These are phyloP conservation scores for Syngnathoides biaculeatus DNA, from an alignment of 2,113 vertebrate species.

Conservation along the genomic window DNA sequence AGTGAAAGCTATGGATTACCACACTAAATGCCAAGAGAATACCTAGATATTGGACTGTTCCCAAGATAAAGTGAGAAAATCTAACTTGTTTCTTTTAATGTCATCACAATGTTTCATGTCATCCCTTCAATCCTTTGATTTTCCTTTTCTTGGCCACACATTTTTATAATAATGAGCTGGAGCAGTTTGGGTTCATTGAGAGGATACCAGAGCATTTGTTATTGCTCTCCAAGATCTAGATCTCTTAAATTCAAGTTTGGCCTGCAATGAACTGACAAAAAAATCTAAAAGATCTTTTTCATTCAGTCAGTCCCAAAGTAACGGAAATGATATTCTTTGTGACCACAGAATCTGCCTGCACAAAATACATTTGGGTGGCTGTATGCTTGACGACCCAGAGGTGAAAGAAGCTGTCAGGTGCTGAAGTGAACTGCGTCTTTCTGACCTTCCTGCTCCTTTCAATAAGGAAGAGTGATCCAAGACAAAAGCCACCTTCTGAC, in stretches of 20 bases:
- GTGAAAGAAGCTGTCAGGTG: conserved; percentile 34
- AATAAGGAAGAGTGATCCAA: conserved; percentile 37
- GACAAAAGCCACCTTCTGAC: conserved; percentile 50
- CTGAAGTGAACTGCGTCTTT: conserved; percentile 43
- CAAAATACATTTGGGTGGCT: neutral
- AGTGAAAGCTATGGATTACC: neutral
- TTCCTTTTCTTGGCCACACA: conserved; percentile 5
- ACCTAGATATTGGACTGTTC: neutral
- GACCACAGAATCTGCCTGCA: conserved; percentile 17
- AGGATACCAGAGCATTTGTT: conserved; percentile 1
- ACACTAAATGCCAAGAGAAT: neutral
- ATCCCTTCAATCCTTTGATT: neutral
- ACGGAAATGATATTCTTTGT: neutral
- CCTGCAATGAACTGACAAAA: neutral
- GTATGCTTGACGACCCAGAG: conserved; percentile 2
- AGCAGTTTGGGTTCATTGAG: neutral
- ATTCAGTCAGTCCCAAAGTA: neutral
- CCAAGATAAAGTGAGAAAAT: neutral
- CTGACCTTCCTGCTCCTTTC: conserved; percentile 35
- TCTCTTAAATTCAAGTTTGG: neutral
- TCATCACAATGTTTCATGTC: neutral
- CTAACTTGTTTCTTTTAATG: neutral
- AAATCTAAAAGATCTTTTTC: neutral
- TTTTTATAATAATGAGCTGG: neutral
- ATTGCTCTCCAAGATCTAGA: neutral